Evolutionary conservation across 1,140 invertebrate genomes (phyloP), one percentile per base, ranked within the genome.

Genomic region (Habropoda laboriosa): DNA sequence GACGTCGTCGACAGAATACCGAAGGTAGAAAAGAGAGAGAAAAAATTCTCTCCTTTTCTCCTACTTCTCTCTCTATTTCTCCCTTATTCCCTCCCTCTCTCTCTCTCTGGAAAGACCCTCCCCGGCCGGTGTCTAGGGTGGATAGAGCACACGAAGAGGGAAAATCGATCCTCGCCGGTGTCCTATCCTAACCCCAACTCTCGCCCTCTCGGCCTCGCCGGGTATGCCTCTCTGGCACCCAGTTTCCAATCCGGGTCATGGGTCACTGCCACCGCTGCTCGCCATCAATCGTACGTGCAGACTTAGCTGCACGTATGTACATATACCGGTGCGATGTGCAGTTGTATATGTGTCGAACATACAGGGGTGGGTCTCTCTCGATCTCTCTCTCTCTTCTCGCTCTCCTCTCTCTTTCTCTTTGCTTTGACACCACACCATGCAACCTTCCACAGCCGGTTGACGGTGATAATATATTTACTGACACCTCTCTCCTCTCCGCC

Each of bases 211-310:
- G 80, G 83, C 79, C 84, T 82, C 83, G 79, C 74, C 70, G 83
- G 80, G 74, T 85, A 80, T 85, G 85, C 87, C 87, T 81, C 87
- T 89, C 82, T 82, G 82, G 81, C 87, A 87, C 86, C 89, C 88
- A 90, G 82, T 88, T 87, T 86, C 82, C 87, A 87, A 91, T 91
- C 88, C 90, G 90, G 90, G 91, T 92, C 91, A 91, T 92, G 90
- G 90, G 91, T 92, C 91, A 92, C 91, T 91, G 90, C 90, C 91
- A 92, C 88, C 88, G 84, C 77, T 79, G 85, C 81, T 72, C 83
- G 81, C 86, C 86, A 88, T 89, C 90, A 90, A 90, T 90, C 86
- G 87, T 90, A 81, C 77, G 79, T 77, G 57, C 86, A 74, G 61
- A 66, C 79, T 82, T 80, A 53, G 55, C 58, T 42, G 47, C 72